Evolutionary conservation across 1,140 invertebrate genomes (phyloP), one percentile per base, ranked within the genome.

Genomic region (Drepana arcuata): DNA sequence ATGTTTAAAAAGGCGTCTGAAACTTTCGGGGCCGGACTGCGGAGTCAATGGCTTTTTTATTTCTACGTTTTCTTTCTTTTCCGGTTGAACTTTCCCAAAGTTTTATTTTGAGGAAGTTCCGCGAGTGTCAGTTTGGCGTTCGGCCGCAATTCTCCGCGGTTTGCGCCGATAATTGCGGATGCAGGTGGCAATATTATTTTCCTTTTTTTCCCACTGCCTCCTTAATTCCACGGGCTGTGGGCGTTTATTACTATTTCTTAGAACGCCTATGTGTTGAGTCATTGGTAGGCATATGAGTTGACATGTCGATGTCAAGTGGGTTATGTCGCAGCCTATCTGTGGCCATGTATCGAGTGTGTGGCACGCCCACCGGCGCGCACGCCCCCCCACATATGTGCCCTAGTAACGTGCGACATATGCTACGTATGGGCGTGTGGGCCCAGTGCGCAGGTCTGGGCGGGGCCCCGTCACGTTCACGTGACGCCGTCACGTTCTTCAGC

Each of bases 31-130:
- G 60, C 66, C 71, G 64, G 69, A 58, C 59, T 59, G 53, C 64
- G 59, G 60, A 80, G 73, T 79, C 77, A 74, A 79, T 74, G 70
- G 72, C 71, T 72, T 77, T 81, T 78, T 78, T 79, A 75, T 77
- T 81, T 77, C 60, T 59, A 48, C 65, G 54, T 72, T 80, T 74
- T 74, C 72, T 79, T 72, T 61, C 59, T 63, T 73, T 77, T 75
- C 77, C 73, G 77, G 64, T 77, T 75, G 70, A 81, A 79, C 70
- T 81, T 75, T 71, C 49, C 48, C 59, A 43, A 67, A 77, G 65
- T 66, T 77, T 74, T 75, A 71, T 77, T 75, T 71, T 66, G 64
- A 65, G 63, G 64, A 75, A 77, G 60, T 72, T 74, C 59, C 57
- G 58, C 66, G 70, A 77, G 72, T 77, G 72, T 77, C 73, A 77